Percentiles rank a stretch among this genome's conserved stretches.
Evolutionary conservation across 2,797 vertebrate genomes (phyloP).

Genomic region (Hippocampus kuda): DNA sequence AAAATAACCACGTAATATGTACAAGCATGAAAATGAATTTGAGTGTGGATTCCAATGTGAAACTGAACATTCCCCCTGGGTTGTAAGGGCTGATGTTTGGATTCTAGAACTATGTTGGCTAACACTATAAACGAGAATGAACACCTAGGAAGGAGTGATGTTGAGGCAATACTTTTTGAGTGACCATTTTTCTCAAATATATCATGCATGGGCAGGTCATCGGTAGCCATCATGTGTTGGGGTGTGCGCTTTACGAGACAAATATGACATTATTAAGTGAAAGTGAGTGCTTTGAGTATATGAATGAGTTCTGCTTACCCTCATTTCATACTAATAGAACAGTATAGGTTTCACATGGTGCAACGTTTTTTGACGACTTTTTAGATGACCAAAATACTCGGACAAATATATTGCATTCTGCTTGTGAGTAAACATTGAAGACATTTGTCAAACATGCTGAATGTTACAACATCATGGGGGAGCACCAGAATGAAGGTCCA

Average conservation of each 20-base stretch:
- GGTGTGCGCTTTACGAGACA: slow-evolving; percentile 21
- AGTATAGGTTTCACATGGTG: background rate
- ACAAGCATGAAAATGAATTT: slow-evolving; percentile 41
- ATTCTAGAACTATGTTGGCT: slow-evolving; percentile 22
- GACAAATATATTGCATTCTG: slow-evolving; percentile 23
- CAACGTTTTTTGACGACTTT: background rate
- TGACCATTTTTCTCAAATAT: slow-evolving; percentile 6
- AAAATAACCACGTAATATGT: slow-evolving; percentile 48
- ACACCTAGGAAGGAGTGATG: slow-evolving; percentile 19
- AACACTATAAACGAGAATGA: slow-evolving; percentile 1
- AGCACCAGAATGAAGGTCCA: slow-evolving; percentile 55
- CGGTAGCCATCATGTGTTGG: slow-evolving; percentile 6
- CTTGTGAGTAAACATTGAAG: slow-evolving; percentile 12
- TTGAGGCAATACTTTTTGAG: background rate
- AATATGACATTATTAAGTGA: slow-evolving; percentile 10
- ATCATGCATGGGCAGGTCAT: slow-evolving; percentile 20
- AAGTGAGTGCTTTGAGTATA: background rate
- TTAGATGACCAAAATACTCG: no score
- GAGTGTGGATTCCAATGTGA: slow-evolving; percentile 24
- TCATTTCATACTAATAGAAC: background rate
- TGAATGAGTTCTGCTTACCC: background rate
- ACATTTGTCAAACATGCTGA: slow-evolving; percentile 15
- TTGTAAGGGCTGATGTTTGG: slow-evolving; percentile 7
- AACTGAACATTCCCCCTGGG: slow-evolving; percentile 22
- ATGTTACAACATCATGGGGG: slow-evolving; percentile 4